Conservation (phyloP, 53 echinoderm and acorn worm species). For the Astropecten irregularis region DNA sequence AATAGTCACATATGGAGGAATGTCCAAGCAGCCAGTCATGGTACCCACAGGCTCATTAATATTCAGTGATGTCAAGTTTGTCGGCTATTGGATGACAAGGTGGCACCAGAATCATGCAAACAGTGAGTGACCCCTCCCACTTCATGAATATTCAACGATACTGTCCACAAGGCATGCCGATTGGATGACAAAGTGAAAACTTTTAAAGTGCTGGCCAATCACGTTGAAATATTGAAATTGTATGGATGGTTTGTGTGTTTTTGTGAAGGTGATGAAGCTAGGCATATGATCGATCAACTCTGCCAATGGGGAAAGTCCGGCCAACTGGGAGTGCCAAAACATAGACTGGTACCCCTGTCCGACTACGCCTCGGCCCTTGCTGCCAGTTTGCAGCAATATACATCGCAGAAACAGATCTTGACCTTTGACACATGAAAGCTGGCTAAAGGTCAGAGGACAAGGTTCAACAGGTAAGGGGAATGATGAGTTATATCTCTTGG, state of each 20-base stretch:
- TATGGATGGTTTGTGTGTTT: too few relatives aligned
- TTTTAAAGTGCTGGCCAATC: too few relatives aligned
- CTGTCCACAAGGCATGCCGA: too few relatives aligned
- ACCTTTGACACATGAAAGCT: conserved; percentile 48
- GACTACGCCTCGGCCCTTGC: conserved; percentile 74
- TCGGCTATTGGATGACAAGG: conserved; percentile 96
- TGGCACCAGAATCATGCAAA: conserved; percentile 79
- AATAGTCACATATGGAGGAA: conserved; percentile 96
- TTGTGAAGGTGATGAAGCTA: conserved; percentile 74
- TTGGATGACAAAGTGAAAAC: not conserved
- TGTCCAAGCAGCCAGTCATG: conserved; percentile 94
- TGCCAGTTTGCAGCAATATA: conserved; percentile 60
- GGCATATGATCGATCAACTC: conserved; percentile 74
- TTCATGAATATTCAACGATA: too few relatives aligned
- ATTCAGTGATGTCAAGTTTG: conserved; percentile 90
- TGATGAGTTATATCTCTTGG: too few relatives aligned
- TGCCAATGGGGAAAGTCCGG: conserved; percentile 77
- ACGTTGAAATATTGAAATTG: too few relatives aligned
- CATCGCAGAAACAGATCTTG: conserved; percentile 87
- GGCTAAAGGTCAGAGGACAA: not conserved
- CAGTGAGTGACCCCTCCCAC: conserved; percentile 68
- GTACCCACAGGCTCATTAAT: conserved; percentile 96
- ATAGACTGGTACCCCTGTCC: conserved; percentile 68
- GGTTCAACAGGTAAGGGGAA: too few relatives aligned
- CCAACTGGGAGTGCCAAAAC: conserved; percentile 74